Conservation (phyloP, 2,113 vertebrate species). For the Solea senegalensis region DNA sequence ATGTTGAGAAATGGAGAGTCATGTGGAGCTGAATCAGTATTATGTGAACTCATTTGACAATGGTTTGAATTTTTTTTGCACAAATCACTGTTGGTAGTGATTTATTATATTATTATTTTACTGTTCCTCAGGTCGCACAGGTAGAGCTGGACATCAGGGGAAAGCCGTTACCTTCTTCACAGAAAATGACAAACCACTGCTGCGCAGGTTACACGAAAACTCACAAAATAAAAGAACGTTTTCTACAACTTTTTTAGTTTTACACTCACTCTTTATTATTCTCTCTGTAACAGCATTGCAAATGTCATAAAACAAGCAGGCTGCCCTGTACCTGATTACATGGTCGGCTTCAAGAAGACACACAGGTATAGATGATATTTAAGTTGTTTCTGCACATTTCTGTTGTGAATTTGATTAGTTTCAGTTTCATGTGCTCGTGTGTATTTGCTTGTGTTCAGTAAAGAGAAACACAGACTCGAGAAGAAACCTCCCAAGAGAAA, state of each 20-base stretch:
- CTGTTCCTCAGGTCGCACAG: conserved; percentile 88
- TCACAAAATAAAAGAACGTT: no score
- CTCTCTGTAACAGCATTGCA: conserved; percentile 83
- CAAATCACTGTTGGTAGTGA: no score
- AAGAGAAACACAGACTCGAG: conserved; percentile 89
- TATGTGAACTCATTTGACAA: no score
- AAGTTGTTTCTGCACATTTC: neutral
- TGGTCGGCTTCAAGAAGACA: conserved; percentile 90
- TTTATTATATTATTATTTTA: neutral
- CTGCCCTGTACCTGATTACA: conserved; percentile 96
- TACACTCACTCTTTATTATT: neutral
- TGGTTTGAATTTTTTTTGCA: no score
- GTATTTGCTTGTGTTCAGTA: conserved; percentile 78
- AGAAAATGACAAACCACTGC: conserved; percentile 94
- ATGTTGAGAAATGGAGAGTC: no score
- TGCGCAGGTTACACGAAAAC: conserved; percentile 84
- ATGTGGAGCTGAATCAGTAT: no score
- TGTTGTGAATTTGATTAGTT: neutral
- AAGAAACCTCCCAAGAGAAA: conserved; percentile 90
- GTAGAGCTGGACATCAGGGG: conserved; percentile 92
- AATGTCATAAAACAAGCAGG: conserved; percentile 93
- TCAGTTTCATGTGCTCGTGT: neutral
- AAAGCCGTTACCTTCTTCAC: conserved; percentile 97
- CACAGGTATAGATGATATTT: conserved; percentile 81
- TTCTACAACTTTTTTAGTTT: neutral